Evolutionary conservation across 2,888 invertebrate species (phyloP).

Genomic region (Chloromyia formosa): DNA sequence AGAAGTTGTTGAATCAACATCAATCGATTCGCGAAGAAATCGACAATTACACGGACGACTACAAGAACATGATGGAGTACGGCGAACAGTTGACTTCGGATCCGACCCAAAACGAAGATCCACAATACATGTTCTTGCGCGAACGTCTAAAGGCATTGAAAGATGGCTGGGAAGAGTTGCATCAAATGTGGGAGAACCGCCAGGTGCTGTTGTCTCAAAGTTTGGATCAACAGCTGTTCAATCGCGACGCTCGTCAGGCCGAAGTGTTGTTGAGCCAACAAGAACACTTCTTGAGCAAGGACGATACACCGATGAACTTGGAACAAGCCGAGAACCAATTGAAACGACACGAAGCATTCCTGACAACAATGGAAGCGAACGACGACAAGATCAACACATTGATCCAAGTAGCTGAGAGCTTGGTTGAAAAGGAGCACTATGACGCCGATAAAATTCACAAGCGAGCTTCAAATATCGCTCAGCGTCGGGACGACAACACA

Average conservation of each 20-base stretch:
- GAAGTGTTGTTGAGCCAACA: conserved; percentile 98
- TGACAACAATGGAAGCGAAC: conserved; percentile 99
- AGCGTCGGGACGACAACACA: conserved; percentile 87
- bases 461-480: conserved; percentile 94
- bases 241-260: conserved; percentile 96
- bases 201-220: conserved; percentile 94
- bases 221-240: conserved; percentile 92
- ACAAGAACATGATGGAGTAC: conserved; percentile 99
- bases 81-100: conserved; percentile 93
- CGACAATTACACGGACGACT: conserved; percentile 98
- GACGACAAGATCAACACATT: conserved; percentile 99
- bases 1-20: conserved; percentile 95
- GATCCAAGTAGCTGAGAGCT: conserved; percentile 90
- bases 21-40: conserved; percentile 99
- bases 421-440: conserved; percentile 93
- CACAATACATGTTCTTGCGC: conserved; percentile 99
- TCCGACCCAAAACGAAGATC: conserved; percentile 90
- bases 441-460: conserved; percentile 96
- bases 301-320: conserved; percentile 92
- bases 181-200: conserved; percentile 99
- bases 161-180: conserved; percentile 98
- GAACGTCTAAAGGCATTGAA: conserved; percentile 97
- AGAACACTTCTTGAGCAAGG: conserved; percentile 96
- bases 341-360: conserved; percentile 98
- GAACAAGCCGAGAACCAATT: conserved; percentile 98